Evolutionary conservation across 1,140 invertebrate genomes (phyloP), one percentile per base, ranked within the genome.

Genomic region (Riptortus pedestris): DNA sequence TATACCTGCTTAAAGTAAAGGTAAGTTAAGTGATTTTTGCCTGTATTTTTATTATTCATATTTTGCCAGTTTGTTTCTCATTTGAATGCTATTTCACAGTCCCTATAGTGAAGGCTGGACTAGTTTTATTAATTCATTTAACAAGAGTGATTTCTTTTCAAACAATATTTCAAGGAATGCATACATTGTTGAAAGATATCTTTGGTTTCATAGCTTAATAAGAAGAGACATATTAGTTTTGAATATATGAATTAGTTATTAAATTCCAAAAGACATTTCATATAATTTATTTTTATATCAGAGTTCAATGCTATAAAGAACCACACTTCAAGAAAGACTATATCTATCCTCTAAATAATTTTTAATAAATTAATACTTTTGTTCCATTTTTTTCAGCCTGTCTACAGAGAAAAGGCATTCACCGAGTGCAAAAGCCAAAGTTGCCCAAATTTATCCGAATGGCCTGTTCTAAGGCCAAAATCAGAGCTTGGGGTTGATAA

Each of bases 1-100:
- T 88, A 5, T 87, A 89, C 69, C 75, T 89, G 62, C 79, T 86
- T 51, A 87, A 86, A 77, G 80, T 88, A 61, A 87, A 86, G 81
- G 86, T 88, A 77, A 76, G 18, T 63, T 31, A 1, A 18, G 43
- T 26, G n/a, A n/a, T n/a, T n/a, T n/a, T n/a, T n/a, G n/a, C n/a
- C n/a, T n/a, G n/a, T n/a, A n/a, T n/a, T n/a, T 51, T 16, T 5
- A n/a, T 18, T 60, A 7, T 47, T 18, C 14, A 7, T 4, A 14
- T 2, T 24, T 57, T 20, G 16, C 2, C 24, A 57, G 1, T 20
- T 57, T 4, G 16, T 57, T 57, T 1, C 3, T 52, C 9, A 20
- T 52, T 7, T 9, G 9, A 9, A 16, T 9, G 7, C 12, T 14
- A 52, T 9, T 52, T 14, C 12, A 22, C 11, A 12, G 20, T 52